Conservation (phyloP, 2,888 invertebrate species). For the Tridacna crocea region DNA sequence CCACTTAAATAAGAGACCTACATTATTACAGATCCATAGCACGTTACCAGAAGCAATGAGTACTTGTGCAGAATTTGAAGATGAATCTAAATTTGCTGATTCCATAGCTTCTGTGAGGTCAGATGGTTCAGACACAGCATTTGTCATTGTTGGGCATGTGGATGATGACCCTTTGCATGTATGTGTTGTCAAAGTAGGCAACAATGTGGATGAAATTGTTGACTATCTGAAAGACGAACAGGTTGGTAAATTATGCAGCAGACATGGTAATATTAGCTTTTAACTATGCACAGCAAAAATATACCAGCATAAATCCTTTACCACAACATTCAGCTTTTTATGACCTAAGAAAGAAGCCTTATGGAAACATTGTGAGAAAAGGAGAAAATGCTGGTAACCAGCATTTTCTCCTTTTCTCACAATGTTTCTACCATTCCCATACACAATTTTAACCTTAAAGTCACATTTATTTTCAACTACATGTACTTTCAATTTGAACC, state of each 20-base stretch:
- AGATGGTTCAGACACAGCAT: slow-evolving; percentile 66
- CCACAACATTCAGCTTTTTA: too few relatives aligned
- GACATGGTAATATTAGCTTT: too few relatives aligned
- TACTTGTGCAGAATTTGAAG: slow-evolving; percentile 73
- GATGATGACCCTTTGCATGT: slow-evolving; percentile 77
- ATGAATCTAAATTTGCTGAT: slow-evolving; percentile 68
- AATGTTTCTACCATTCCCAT: not conserved
- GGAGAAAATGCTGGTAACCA: not conserved
- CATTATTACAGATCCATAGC: not conserved
- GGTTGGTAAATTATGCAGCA: slow-evolving; percentile 20
- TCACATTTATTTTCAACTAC: too few relatives aligned
- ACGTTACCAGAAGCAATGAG: slow-evolving; percentile 70
- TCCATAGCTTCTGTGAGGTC: slow-evolving; percentile 76
- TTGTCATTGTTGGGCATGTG: slow-evolving; percentile 78
- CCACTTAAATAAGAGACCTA: not conserved
- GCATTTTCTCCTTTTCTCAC: not conserved
- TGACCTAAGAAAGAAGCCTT: too few relatives aligned
- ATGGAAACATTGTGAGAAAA: not conserved
- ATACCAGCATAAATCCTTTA: too few relatives aligned
- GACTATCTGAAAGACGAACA: slow-evolving; percentile 60
- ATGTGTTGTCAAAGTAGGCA: slow-evolving; percentile 68
- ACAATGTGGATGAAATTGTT: slow-evolving; percentile 68
- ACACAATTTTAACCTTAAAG: too few relatives aligned
- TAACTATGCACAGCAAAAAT: too few relatives aligned
- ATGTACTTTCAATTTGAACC: too few relatives aligned